A percentile compares a stretch with the other conserved stretches of the same genome.
These are phyloP conservation scores for Drosophila athabasca DNA, from an alignment of 1,140 invertebrate species.

Conservation along the genomic window DNA sequence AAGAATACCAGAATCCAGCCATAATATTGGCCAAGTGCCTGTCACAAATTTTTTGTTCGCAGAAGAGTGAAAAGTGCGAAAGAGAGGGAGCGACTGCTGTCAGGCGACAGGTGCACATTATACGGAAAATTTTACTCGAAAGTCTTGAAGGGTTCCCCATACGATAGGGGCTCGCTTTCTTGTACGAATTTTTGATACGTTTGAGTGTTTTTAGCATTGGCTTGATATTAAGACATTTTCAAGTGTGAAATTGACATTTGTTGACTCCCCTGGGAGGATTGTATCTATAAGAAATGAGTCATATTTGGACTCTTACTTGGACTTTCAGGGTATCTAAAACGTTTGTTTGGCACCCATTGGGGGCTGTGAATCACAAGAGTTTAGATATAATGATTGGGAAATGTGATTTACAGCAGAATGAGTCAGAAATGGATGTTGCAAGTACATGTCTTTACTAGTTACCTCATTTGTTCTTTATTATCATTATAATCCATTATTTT, in stretches of 20 bases:
- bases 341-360: too few species aligned
- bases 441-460: background rate
- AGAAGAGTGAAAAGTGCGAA: too few species aligned
- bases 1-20: slow-evolving; percentile 21
- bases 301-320: background rate
- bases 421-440: slow-evolving; percentile 19
- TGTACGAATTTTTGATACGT: slow-evolving; percentile 3
- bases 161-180: slow-evolving; percentile 9
- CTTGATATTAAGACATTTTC: slow-evolving; percentile 51
- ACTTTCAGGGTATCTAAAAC: too few species aligned
- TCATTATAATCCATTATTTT: too few species aligned
- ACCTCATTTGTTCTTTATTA: too few species aligned
- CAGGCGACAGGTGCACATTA: background rate
- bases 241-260: slow-evolving; percentile 38
- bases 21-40: slow-evolving; percentile 47
- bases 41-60: slow-evolving; percentile 46
- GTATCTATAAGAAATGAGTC: slow-evolving; percentile 17
- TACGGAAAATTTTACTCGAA: slow-evolving; percentile 2
- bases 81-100: background rate
- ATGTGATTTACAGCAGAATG: background rate
- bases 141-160: slow-evolving; percentile 12
- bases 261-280: background rate
- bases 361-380: too few species aligned
- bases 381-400: too few species aligned
- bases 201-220: too few species aligned